Evolutionary conservation across 2,113 vertebrate species (phyloP), one percentile per base, ranked within the genome.

Genomic region (Aldabrachelys gigantea): DNA sequence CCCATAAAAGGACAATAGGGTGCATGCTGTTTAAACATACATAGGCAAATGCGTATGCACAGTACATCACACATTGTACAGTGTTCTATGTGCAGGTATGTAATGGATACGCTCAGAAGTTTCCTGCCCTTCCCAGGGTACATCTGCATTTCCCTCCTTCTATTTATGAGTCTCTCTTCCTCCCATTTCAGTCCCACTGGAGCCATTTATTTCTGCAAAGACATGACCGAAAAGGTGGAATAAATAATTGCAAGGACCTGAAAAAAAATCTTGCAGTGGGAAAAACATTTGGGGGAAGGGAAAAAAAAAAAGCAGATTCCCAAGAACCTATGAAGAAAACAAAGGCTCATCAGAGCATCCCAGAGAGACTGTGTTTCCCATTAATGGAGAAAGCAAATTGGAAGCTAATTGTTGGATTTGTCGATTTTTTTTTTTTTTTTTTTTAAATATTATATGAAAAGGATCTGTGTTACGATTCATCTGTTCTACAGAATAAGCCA

Each of bases 321-420:
- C 94, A 97, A 76, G 53, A 27, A 76, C 88, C 91, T 94, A 95
- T 97, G 92, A 65, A 95, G 94, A 97, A 96, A 97, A 82, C 94
- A 95, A 94, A 88, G 87, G 83, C 92, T 93, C 0, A 0, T 76
- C 93, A 81, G 80, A 93, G 81, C 0, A 0, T 95, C 87, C 97
- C 89, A 0, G 89, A 69, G 96, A 94, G 94, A 95, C 27, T 84
- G 82, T 10, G 0, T 6, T 94, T 84, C 94, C 92, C 88, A 91
- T 97, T 94, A 95, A 91, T 81, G 95, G 94, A 94, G 93, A 97
- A 96, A 95, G 96, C 94, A 95, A 97, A 96, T 94, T 93, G 91
- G 83, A 95, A 90, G 87, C 92, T 97, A 97, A 97, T 97, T 96
- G 96, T 92, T 96, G 94, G 93, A 94, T 97, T 96, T 96, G 92